phyloP scores from a whole-genome alignment of 2,797 vertebrate genomes.

The Sphenopsis melanotis region DNA sequence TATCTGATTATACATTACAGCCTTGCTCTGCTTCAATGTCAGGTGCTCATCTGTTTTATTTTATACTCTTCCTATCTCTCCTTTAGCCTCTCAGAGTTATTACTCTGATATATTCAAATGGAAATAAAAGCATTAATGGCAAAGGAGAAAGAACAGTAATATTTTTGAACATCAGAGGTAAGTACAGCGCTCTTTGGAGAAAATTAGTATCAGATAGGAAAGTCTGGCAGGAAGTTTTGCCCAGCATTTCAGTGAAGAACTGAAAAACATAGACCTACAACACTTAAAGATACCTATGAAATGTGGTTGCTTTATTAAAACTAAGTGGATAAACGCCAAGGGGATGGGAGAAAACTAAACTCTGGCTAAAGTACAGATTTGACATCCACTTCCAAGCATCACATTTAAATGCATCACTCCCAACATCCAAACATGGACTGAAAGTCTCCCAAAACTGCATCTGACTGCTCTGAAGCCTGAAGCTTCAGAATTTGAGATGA shows the following conservation, averaged over 20 bases:
- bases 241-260: neutral
- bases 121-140: slow-evolving; percentile 23
- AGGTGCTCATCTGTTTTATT: neutral
- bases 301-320: neutral
- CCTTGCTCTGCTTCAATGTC: neutral
- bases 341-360: neutral
- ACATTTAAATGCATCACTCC: neutral
- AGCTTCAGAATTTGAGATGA: neutral
- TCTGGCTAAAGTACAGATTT: neutral
- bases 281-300: neutral
- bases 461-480: neutral
- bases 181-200: neutral
- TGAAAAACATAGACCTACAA: neutral
- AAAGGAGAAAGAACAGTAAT: neutral
- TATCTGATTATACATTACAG: slow-evolving; percentile 11
- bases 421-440: neutral
- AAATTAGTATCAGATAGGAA: neutral
- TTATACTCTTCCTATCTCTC: neutral
- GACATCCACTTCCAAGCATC: neutral
- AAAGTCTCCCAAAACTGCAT: neutral
- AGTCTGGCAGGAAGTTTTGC: neutral
- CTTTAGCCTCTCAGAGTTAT: neutral
- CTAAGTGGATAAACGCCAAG: neutral
- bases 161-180: slow-evolving; percentile 8
- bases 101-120: slow-evolving; percentile 4